phyloP scores from a whole-genome alignment of 2,888 invertebrate species.

The Macaria liturata region DNA sequence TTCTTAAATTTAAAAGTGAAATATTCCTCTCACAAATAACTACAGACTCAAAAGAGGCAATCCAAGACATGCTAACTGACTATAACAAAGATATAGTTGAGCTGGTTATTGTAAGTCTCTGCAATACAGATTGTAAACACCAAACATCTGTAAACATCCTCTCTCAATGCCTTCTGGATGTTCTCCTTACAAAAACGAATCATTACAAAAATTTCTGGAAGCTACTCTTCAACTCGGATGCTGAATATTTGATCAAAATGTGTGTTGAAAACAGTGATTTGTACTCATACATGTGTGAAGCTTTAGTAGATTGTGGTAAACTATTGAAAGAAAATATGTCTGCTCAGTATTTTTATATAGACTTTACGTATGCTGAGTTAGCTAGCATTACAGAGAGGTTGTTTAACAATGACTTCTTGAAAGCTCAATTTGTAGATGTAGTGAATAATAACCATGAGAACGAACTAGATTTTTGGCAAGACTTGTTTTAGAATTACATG shows the following conservation, averaged over 20 bases:
- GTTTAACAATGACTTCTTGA: constrained; percentile 59
- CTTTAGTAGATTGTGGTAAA: constrained; percentile 67
- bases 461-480: constrained; percentile 69
- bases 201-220: constrained; percentile 62
- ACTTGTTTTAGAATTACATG: constrained; percentile 42
- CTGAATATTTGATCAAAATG: constrained; percentile 52
- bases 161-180: constrained; percentile 42
- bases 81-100: constrained; percentile 53
- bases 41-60: constrained; percentile 40
- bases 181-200: constrained; percentile 49
- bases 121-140: constrained; percentile 49
- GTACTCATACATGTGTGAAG: constrained; percentile 57
- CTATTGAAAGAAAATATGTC: constrained; percentile 63
- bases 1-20: constrained; percentile 59
- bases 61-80: constrained; percentile 48
- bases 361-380: constrained; percentile 79
- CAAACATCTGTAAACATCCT: constrained; percentile 42
- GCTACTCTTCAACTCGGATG: constrained; percentile 52
- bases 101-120: constrained; percentile 56
- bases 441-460: constrained; percentile 67
- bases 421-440: constrained; percentile 66
- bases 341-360: constrained; percentile 67
- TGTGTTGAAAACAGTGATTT: constrained; percentile 58
- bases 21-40: constrained; percentile 55
- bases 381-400: constrained; percentile 66